Evolutionary conservation across 2,113 vertebrate species (phyloP), one percentile per base, ranked within the genome.

Genomic region (Aplodontia rufa): DNA sequence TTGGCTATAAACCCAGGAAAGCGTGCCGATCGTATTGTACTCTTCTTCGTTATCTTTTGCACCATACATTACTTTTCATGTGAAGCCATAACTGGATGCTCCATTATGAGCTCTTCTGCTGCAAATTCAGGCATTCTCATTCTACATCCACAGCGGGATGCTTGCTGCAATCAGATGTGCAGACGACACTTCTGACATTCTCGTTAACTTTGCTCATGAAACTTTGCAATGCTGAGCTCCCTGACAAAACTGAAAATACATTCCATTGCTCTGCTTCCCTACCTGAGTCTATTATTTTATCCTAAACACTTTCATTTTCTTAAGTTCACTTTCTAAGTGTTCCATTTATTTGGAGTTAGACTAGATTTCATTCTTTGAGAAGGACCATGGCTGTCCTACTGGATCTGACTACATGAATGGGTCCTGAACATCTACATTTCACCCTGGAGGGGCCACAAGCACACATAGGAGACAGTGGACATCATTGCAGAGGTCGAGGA

Each of bases 21-120:
- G 97, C 47, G 14, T 96, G 89, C 95, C 94, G 96, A 96, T 95
- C 26, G 47, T 87, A 96, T 96, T 96, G 96, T 93, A 49, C 91
- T 96, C 93, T 83, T 93, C 92, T 95, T 86, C 51, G 75, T 94
- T 97, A 96, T 97, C 95, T 94, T 97, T 97, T 78, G 91, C 76
- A 93, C 96, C 87, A 97, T 96, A 85, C 97, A 97, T 98, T 97
- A 97, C 97, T 97, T 97, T 97, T 97, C 97, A 96, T 96, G 96
- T 72, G 83, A 94, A 95, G 96, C 86, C 80, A 32, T 97, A 97
- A 97, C 93, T 91, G 82, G 80, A 66, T 60, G 81, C 84, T 74
- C 91, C 89, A 84, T 97, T 98, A 97, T 92, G 94, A 97, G 92
- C 91, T 83, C n/a, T 96, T 96, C 88, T 74, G 86, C 88, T 83